Evolutionary conservation across 2,888 invertebrate species (phyloP).

Genomic region (Calameuta pallipes): DNA sequence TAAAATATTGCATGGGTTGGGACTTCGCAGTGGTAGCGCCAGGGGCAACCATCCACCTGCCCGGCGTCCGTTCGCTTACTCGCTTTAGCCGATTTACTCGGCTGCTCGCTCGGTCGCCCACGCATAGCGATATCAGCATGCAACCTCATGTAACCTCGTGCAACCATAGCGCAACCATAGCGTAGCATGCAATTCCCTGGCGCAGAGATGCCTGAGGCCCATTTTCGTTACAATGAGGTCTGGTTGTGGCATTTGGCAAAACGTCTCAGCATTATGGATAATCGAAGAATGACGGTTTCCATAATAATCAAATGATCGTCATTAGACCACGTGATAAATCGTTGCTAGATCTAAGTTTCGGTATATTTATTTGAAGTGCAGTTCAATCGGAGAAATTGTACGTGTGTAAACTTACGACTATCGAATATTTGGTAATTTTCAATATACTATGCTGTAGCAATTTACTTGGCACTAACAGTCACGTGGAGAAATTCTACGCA

Average conservation of each 20-base stretch:
- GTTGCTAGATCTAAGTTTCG: too few relatives aligned
- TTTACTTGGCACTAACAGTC: too few relatives aligned
- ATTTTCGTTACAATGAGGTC: conserved; percentile 55
- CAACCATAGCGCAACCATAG: conserved; percentile 7
- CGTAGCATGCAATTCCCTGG: conserved; percentile 26
- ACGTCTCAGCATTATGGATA: conserved; percentile 36
- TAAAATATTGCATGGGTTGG: background rate
- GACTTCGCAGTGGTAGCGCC: conserved; percentile 49
- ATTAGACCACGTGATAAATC: conserved; percentile 7
- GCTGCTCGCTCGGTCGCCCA: conserved; percentile 38
- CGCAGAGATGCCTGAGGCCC: conserved; percentile 47
- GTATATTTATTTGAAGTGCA: too few relatives aligned
- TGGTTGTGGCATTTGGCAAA: conserved; percentile 57
- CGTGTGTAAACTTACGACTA: too few relatives aligned
- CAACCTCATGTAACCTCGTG: conserved; percentile 24
- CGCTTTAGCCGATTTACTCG: too few relatives aligned
- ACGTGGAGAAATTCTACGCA: too few relatives aligned
- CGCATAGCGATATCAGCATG: conserved; percentile 31
- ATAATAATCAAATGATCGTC: conserved; percentile 36
- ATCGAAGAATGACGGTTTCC: conserved; percentile 28
- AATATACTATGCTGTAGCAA: too few relatives aligned
- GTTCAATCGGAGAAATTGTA: too few relatives aligned
- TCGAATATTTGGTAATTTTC: too few relatives aligned
- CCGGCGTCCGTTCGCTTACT: conserved; percentile 34
- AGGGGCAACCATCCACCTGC: conserved; percentile 60